Conservation (phyloP, 2,888 invertebrate species). For the Melanotus villosus region DNA sequence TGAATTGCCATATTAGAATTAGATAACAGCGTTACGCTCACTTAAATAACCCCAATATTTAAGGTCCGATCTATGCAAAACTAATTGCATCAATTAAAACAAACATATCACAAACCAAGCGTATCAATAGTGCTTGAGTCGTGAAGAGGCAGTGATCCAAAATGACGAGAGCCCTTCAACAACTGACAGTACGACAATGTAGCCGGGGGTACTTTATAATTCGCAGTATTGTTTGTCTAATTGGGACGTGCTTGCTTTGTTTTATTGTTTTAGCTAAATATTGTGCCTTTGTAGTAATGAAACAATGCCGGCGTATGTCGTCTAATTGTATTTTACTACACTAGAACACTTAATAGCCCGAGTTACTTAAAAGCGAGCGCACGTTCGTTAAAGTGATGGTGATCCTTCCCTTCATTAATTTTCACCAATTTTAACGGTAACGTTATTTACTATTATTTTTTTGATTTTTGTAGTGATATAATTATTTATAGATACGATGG, state of each 20-base stretch:
- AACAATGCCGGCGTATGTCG: conserved; percentile 52
- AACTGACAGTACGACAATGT: conserved; percentile 48
- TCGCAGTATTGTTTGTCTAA: conserved; percentile 58
- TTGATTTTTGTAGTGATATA: too few species aligned
- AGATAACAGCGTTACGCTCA: not conserved
- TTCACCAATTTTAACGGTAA: not conserved
- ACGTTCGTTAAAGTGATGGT: not conserved
- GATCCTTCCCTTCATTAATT: not conserved
- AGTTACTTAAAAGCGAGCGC: conserved; percentile 17
- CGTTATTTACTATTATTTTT: not conserved
- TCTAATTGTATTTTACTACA: conserved; percentile 47
- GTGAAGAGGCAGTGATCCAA: conserved; percentile 43
- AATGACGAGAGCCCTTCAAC: conserved; percentile 45
- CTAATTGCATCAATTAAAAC: conserved; percentile 46
- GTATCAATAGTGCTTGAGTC: conserved; percentile 39
- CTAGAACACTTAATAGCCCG: conserved; percentile 36
- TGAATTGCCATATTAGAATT: not conserved
- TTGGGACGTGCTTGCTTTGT: conserved; percentile 59
- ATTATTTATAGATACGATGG: too few species aligned
- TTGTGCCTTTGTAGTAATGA: conserved; percentile 58
- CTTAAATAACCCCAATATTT: not conserved
- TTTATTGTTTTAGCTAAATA: conserved; percentile 63
- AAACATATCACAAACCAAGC: conserved; percentile 28
- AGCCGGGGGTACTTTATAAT: conserved; percentile 50
- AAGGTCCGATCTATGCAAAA: conserved; percentile 21